Conservation (phyloP, 2,113 vertebrate genomes). For the Catharus bicknelli region DNA sequence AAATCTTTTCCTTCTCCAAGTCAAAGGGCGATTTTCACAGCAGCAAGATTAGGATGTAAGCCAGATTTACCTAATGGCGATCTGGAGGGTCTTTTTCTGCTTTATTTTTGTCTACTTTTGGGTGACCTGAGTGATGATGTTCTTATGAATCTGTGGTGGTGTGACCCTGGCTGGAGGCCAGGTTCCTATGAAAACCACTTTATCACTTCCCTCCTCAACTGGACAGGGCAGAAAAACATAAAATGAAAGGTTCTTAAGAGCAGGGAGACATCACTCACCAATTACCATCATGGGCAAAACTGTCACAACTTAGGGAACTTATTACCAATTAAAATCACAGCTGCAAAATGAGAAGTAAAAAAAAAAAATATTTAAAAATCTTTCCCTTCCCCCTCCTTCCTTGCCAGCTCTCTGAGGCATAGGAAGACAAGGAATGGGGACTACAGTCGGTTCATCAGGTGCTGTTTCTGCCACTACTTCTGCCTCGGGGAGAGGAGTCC, state of each 20-base stretch:
- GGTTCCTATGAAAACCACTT: not conserved
- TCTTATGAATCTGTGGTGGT: not conserved
- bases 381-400: not conserved
- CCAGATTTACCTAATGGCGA: not conserved
- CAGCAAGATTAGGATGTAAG: not conserved
- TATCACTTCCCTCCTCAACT: not conserved
- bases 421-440: not conserved
- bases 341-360: not conserved
- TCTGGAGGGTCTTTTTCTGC: not conserved
- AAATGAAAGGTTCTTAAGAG: not conserved
- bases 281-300: not conserved
- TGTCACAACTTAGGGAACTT: not conserved
- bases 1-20: not conserved
- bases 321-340: not conserved
- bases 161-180: not conserved
- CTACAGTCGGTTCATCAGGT: fast-evolving
- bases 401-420: not conserved
- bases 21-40: not conserved
- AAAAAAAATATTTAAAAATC: not conserved
- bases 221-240: not conserved
- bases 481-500: not conserved
- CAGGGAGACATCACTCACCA: not conserved
- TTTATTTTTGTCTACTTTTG: not conserved
- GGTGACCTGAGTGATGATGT: not conserved
- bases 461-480: not conserved